phyloP scores from a whole-genome alignment of 2,888 invertebrate genomes.

The Hyposoter didymator region DNA sequence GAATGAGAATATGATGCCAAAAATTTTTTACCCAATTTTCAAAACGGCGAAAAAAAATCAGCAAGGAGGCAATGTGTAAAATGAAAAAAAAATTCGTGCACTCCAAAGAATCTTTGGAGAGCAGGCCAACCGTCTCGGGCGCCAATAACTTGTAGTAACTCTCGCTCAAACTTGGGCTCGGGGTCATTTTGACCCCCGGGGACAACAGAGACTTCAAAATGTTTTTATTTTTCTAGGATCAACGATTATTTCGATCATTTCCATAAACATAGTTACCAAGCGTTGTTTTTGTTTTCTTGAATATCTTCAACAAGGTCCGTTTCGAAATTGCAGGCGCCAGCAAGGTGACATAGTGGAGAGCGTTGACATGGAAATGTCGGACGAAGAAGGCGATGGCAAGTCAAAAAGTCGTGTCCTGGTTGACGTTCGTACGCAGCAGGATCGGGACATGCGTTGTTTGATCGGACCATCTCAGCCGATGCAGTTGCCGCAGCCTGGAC shows the following conservation, averaged over 20 bases:
- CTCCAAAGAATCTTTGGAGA: no score
- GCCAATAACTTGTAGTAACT: no score
- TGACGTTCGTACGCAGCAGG: conserved; percentile 81
- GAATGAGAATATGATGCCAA: no score
- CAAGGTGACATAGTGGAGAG: conserved; percentile 90
- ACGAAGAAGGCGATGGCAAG: conserved; percentile 87
- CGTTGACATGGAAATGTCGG: conserved; percentile 95
- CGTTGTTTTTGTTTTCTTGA: not conserved
- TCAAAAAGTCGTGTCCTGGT: conserved; percentile 79
- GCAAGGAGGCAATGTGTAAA: no score
- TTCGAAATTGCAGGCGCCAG: conserved; percentile 69
- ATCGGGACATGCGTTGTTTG: conserved; percentile 79
- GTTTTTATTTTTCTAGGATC: not conserved
- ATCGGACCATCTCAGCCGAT: conserved; percentile 65
- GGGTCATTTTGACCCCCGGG: no score
- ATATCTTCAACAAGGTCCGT: not conserved
- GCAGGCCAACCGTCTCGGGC: no score
- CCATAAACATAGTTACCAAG: not conserved
- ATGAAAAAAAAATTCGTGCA: no score
- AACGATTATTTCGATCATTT: not conserved
- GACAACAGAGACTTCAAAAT: no score
- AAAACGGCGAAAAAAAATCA: no score
- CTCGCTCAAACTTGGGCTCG: no score
- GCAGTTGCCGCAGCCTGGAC: conserved; percentile 82
- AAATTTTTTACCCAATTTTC: no score